Base-by-base conservation (phyloP, 2,113 vertebrate genomes). In the Hipposideros armiger region DNA sequence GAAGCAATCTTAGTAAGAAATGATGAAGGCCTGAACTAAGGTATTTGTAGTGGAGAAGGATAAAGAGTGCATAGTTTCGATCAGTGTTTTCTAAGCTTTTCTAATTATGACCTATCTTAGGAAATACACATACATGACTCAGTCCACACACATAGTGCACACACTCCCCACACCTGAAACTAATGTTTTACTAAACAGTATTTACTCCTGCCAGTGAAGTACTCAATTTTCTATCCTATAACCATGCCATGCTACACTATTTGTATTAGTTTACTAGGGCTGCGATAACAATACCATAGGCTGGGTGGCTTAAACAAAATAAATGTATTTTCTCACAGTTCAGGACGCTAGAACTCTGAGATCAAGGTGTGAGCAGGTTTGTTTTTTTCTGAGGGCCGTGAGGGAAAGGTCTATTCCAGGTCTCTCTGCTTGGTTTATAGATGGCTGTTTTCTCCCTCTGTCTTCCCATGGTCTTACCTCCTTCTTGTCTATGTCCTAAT, bases 281-380 rank as follows among this genome's bases (percentile, higher is more conserved):
- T 89, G 32, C 80, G 64, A 2, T 77, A 66, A 94, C 16, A 95
- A 70, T 54, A 66, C 11, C 47, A 52, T 10, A 70, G 58, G 36
- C 11, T 36, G 24, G 16, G 30, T 76, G 52, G 30, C 45, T 86
- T 87, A 73, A 90, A 77, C 19, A 47, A 91, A 67, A 66, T 2
- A 88, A 17, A 58, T 70, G 19, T 36, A 52, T 40, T 86, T 94
- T 94, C 64, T 95, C 22, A 78, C 28, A 73, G 22, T 91, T 74
- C 24, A 93, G 19, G 67, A 84, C 66, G 16, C 22, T 62, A 30
- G 9, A 76, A 89, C 24, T 70, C 28, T 13, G 36, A 81, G 20
- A 54, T 56, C 4, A 22, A 56, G 32, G 7, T 86, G n/a, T 74
- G 14, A 1, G 52, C 17, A 93, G 26, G 10, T 62, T 70, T 72